A percentile compares a stretch with the other conserved stretches of the same genome.
phyloP scores from a whole-genome alignment of 1,140 invertebrate genomes.

The Patella vulgata region DNA sequence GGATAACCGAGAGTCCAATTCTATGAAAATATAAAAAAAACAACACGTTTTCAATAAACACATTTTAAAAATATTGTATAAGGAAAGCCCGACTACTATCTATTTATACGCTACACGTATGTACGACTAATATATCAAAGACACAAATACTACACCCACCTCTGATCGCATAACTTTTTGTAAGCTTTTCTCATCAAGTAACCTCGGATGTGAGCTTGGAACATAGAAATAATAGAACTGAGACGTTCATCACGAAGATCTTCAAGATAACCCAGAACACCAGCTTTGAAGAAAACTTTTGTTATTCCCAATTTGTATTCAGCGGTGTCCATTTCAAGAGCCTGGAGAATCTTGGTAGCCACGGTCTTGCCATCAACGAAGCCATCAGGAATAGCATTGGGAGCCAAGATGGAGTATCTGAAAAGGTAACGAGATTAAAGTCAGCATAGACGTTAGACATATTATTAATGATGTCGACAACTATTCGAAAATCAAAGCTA shows the following conservation, averaged over 20 bases:
- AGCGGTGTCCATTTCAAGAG: conserved; percentile 82
- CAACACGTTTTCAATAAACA: no score
- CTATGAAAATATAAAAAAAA: no score
- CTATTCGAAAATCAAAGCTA: not conserved
- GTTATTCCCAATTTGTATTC: conserved; percentile 94
- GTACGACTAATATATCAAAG: no score
- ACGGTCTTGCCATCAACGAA: conserved; percentile 81
- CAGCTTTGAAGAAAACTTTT: conserved; percentile 99
- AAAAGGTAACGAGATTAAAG: not conserved
- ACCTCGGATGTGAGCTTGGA: conserved; percentile 93
- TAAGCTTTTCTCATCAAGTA: conserved; percentile 86
- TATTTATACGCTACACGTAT: no score
- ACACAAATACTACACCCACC: conserved; percentile 71
- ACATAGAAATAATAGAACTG: conserved; percentile 95
- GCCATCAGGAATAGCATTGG: conserved; percentile 79
- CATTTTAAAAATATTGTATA: no score
- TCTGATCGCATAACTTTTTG: conserved; percentile 97
- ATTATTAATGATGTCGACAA: no score
- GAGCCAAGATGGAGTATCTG: conserved; percentile 97
- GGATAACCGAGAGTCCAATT: conserved; percentile 93
- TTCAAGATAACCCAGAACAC: conserved; percentile 99
- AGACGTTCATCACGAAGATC: conserved; percentile 99
- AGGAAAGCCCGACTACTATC: no score
- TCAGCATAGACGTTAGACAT: no score
- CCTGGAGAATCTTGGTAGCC: conserved; percentile 81